Percentiles rank a stretch among this genome's conserved stretches.
These are phyloP conservation scores for Nesidiocoris tenuis DNA, from an alignment of 2,888 invertebrate genomes.

Conservation along the genomic window DNA sequence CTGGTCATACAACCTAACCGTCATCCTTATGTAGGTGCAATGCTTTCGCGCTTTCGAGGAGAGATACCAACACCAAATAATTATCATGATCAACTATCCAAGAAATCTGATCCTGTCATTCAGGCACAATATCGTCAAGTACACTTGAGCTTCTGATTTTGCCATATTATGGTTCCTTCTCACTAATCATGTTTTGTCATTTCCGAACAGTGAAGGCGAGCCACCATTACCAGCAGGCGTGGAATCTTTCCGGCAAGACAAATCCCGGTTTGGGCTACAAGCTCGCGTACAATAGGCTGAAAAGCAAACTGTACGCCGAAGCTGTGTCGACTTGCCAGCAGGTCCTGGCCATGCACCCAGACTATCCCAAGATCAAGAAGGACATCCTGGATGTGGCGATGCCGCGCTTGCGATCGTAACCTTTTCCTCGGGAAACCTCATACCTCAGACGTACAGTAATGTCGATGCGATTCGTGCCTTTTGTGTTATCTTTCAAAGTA, in stretches of 20 bases:
- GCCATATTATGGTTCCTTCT: too few relatives aligned
- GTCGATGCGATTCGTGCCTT: too few relatives aligned
- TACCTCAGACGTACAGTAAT: too few relatives aligned
- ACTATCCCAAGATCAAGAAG: constrained; percentile 86
- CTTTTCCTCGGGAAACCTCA: not conserved
- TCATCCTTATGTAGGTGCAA: too few relatives aligned
- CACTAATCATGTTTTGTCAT: too few relatives aligned
- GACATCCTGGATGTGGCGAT: constrained; percentile 91
- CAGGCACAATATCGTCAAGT: too few relatives aligned
- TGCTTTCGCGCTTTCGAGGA: too few relatives aligned
- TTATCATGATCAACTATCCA: too few relatives aligned
- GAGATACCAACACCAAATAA: too few relatives aligned
- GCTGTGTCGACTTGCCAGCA: constrained; percentile 89
- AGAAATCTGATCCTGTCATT: too few relatives aligned
- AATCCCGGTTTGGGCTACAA: constrained; percentile 89
- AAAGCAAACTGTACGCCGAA: constrained; percentile 82
- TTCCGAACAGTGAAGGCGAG: constrained; percentile 58
- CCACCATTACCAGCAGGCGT: constrained; percentile 61
- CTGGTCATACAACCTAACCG: too few relatives aligned
- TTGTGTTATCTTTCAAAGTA: too few relatives aligned
- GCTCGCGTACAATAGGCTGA: constrained; percentile 86
- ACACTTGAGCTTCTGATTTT: not conserved
- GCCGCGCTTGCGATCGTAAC: constrained; percentile 63
- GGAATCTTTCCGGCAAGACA: constrained; percentile 66
- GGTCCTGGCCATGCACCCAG: constrained; percentile 76